Evolutionary conservation across 2,888 invertebrate genomes (phyloP), one percentile per base, ranked within the genome.

Genomic region (Philereme transversata): DNA sequence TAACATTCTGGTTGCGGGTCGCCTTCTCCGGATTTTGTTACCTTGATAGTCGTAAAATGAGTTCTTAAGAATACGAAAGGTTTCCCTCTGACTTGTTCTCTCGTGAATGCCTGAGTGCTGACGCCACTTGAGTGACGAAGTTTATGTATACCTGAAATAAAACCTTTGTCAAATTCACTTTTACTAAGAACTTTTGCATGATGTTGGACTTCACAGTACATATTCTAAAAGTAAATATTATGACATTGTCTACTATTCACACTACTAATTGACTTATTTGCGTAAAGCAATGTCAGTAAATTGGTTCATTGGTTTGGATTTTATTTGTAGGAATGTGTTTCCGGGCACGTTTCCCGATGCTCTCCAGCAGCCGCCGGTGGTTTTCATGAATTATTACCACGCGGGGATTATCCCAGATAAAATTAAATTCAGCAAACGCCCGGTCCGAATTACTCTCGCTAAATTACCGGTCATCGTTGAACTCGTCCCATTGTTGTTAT

Each of bases 401-500:
- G 70, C 65, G 74, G 71, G 79, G 81, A 77, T 83, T 81, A 81
- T 77, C 76, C 81, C 72, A 75, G 81, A 83, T 87, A 83, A 86
- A 87, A 87, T 88, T 84, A 82, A 87, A 87, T 84, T 85, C 75
- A 75, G 75, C 80, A 79, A 81, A 78, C 77, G 77, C 75, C 72
- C 74, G 76, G 70, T 76, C 75, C 69, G 78, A 79, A 84, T 86
- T 83, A 83, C 79, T 75, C 76, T 72, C 81, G 84, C 82, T 82
- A 83, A 86, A 87, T 88, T 84, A 86, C 83, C 79, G 81, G 81
- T 80, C 81, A 84, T 87, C 85, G 84, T 81, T 79, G 70, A 74
- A 73, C 76, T 50, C 74, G 70, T 68, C 63, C 72, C 72, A 74
- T 74, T 74, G 81, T 78, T 82, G 78, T 77, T 79, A 78, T 78